These are phyloP conservation scores for Malachius bipustulatus DNA, from an alignment of 2,888 invertebrate species.

Conservation along the genomic window DNA sequence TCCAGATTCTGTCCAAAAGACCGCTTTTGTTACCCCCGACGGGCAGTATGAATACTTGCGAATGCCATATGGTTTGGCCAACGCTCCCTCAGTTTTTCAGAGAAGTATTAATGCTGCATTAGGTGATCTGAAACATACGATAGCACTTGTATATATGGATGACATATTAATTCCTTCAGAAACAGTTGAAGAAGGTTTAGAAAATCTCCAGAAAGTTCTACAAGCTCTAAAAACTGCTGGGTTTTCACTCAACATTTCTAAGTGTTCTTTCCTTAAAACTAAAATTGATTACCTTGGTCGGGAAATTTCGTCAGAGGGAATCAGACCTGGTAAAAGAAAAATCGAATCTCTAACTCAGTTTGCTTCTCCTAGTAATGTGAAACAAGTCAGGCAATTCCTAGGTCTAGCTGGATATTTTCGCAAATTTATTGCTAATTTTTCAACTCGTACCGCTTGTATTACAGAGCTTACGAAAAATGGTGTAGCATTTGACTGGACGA, in stretches of 20 bases:
- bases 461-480: conserved; percentile 11
- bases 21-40: conserved; percentile 27
- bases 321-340: conserved; percentile 12
- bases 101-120: conserved; percentile 14
- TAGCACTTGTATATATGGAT: conserved; percentile 12
- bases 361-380: conserved; percentile 10
- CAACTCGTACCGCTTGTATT: no score
- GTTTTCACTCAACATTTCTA: conserved; percentile 14
- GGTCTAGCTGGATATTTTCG: conserved; percentile 14
- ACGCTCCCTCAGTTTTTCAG: conserved; percentile 24
- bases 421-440: conserved; percentile 12
- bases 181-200: conserved; percentile 12
- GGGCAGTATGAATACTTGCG: conserved; percentile 27
- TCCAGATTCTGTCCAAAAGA: conserved; percentile 22
- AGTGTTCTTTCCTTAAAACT: conserved; percentile 13
- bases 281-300: conserved; percentile 13
- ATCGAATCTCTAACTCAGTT: conserved; percentile 10
- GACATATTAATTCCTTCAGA: conserved; percentile 12
- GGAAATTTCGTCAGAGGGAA: conserved; percentile 9
- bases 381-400: conserved; percentile 13
- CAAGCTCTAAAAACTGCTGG: conserved; percentile 9
- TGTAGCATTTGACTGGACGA: conserved; percentile 12
- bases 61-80: conserved; percentile 29
- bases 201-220: conserved; percentile 11
- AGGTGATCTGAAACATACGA: no score